Evolutionary conservation across 2,888 invertebrate genomes (phyloP).

Genomic region (Toxonevra muliebris): DNA sequence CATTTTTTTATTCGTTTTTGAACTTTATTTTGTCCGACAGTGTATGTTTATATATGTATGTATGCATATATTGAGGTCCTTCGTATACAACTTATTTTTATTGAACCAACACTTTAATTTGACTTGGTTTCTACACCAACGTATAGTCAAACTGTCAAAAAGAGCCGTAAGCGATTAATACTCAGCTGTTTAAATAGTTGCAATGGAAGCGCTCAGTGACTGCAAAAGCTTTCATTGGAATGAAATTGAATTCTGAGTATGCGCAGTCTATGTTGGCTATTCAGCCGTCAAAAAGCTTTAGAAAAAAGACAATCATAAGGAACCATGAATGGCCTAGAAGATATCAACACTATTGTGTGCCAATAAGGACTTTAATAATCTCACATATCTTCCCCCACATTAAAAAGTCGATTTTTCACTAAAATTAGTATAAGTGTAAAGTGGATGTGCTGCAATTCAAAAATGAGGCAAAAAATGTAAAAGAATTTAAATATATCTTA

Average conservation of each 20-base stretch:
- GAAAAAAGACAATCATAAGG: conserved; percentile 52
- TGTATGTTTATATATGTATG: too few relatives aligned
- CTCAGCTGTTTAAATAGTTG: conserved; percentile 7
- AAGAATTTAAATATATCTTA: background rate
- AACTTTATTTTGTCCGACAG: too few relatives aligned
- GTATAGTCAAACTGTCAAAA: too few relatives aligned
- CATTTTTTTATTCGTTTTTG: too few relatives aligned
- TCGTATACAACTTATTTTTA: too few relatives aligned
- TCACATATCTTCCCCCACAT: conserved; percentile 49
- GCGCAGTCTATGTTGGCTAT: conserved; percentile 39
- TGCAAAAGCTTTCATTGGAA: conserved; percentile 29
- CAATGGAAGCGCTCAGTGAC: background rate
- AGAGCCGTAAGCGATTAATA: too few relatives aligned
- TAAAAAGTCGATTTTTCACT: conserved; percentile 57
- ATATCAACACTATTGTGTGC: conserved; percentile 55
- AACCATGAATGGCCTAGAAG: conserved; percentile 45
- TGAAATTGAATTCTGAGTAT: conserved; percentile 20
- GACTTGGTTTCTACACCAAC: too few relatives aligned
- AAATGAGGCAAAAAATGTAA: conserved; percentile 16
- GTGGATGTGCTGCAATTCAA: conserved; percentile 28
- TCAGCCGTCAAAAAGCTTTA: conserved; percentile 53
- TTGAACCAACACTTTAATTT: too few relatives aligned
- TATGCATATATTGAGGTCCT: too few relatives aligned
- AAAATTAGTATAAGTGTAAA: conserved; percentile 51
- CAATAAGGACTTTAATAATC: conserved; percentile 38